Percentiles rank a stretch among this genome's conserved stretches.
Conservation (phyloP, 2,113 vertebrate genomes). For the Brienomyrus brachyistius region DNA sequence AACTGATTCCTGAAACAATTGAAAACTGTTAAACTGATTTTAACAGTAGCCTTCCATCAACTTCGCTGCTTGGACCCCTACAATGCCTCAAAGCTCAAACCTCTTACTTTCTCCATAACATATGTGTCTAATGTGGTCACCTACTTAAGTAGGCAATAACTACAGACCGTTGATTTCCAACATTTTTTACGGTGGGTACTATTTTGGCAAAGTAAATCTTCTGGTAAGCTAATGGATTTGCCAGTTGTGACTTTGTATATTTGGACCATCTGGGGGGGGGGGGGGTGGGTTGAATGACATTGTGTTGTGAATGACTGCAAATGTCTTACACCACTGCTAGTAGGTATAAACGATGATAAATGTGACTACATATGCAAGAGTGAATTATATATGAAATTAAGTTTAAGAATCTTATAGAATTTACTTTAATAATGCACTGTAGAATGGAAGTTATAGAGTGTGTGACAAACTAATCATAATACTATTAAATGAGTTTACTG, state of each 20-base stretch:
- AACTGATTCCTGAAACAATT: background rate
- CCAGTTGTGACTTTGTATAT: background rate
- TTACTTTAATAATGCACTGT: background rate
- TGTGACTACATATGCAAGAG: background rate
- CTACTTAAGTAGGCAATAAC: background rate
- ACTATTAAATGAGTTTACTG: background rate
- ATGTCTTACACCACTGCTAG: background rate
- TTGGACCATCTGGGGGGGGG: background rate
- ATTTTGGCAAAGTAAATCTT: background rate
- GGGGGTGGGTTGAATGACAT: background rate
- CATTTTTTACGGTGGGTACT: background rate
- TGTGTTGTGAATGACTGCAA: background rate
- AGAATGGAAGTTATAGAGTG: background rate
- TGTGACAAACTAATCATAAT: background rate
- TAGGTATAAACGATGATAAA: conserved; percentile 15
- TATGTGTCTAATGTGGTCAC: background rate
- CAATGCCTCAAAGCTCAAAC: background rate
- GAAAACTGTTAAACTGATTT: too few relatives aligned
- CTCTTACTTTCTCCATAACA: background rate
- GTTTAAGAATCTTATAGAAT: background rate
- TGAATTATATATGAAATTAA: background rate
- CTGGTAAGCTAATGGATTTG: background rate
- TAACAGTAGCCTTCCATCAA: background rate
- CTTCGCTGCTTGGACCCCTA: background rate
- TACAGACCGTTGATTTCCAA: background rate